Percentiles rank a stretch among this genome's conserved stretches.
Evolutionary conservation across 2,888 invertebrate genomes (phyloP).

Genomic region (Anthrax anthrax): DNA sequence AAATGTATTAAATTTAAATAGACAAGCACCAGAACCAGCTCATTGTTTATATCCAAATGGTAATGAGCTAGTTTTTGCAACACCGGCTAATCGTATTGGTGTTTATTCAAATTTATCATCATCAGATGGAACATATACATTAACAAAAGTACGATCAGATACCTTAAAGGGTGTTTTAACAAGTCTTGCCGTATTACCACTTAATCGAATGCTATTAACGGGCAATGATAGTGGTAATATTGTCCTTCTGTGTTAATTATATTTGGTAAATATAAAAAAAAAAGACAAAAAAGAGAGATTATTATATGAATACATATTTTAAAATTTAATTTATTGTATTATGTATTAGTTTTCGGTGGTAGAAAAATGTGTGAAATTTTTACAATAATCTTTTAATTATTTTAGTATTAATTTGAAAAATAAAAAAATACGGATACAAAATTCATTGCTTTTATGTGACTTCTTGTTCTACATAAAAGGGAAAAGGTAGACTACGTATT

Average conservation of each 20-base stretch:
- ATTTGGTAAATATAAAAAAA: background rate
- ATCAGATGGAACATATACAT: slow-evolving; percentile 60
- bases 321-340: too few relatives aligned
- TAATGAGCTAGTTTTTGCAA: slow-evolving; percentile 74
- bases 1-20: slow-evolving; percentile 23
- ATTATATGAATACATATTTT: too few relatives aligned
- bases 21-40: slow-evolving; percentile 84
- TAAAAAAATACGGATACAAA: too few relatives aligned
- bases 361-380: too few relatives aligned
- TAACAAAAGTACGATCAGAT: slow-evolving; percentile 74
- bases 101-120: slow-evolving; percentile 56
- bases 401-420: too few relatives aligned
- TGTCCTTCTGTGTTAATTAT: slow-evolving; percentile 57
- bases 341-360: too few relatives aligned
- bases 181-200: slow-evolving; percentile 74
- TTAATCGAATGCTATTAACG: slow-evolving; percentile 76
- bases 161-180: slow-evolving; percentile 85
- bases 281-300: too few relatives aligned
- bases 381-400: too few relatives aligned
- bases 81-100: slow-evolving; percentile 84
- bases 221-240: slow-evolving; percentile 88
- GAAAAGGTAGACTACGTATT: too few relatives aligned
- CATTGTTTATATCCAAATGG: slow-evolving; percentile 73
- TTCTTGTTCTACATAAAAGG: too few relatives aligned
- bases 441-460: too few relatives aligned